Evolutionary conservation across 2,888 invertebrate species (phyloP), one percentile per base, ranked within the genome.

Genomic region (Coecobrya sp.): DNA sequence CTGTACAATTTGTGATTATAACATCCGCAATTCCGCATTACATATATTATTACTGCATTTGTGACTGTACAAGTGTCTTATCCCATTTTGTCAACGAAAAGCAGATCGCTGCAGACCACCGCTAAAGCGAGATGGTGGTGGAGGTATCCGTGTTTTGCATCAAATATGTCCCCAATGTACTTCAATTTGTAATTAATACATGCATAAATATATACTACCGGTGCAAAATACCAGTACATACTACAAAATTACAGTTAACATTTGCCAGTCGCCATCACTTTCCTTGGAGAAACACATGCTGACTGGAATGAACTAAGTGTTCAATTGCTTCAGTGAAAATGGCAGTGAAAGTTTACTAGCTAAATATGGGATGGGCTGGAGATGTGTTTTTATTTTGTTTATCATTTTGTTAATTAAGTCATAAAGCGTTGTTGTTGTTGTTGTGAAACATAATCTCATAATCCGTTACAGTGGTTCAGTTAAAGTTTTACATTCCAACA

Each of bases 41-140:
- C 36, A 36, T 49, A 49, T 13, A n/a, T n/a, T n/a, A n/a, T n/a
- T n/a, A n/a, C n/a, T n/a, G 13, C 3, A 13, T 49, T 42, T 42
- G 4, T 42, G 42, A 49, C 5, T 49, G 11, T 13, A 49, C 30
- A 30, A 65, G 65, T 65, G 59, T 62, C 84, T 59, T 84, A 36
- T 36, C 36, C 13, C 8, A 84, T 84, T 84, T 84, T 62, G 8
- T 62, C 42, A 62, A 62, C 36, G 84, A 84, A 62, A 84, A 62
- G 11, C 84, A 84, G 84, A 84, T 42, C 22, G 13, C 25, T 52
- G 30, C 11, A 65, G 30, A 30, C 65, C 30, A 65, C 30, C 30
- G 5, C 65, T 10, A 11, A 11, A 30, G 30, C 10, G 1, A 30
- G 30, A 65, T 27, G 65, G 5, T 4, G 11, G 30, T 65, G 13